phyloP scores from a whole-genome alignment of 1,140 invertebrate genomes.

The Penaeus vannamei region DNA sequence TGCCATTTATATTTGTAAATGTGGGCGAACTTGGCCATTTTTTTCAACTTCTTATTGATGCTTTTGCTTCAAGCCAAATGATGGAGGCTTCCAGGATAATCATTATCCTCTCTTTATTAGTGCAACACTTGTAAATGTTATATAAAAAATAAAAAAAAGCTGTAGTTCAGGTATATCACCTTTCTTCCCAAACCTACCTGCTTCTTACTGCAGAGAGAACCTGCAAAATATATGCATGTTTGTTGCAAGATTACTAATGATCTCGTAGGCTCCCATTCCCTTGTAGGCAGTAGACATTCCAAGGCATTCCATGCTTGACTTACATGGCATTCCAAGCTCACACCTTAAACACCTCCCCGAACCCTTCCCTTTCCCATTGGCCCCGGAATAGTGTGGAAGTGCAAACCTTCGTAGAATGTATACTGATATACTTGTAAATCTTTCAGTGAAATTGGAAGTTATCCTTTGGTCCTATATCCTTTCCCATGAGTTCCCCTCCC shows the following conservation, averaged over 20 bases:
- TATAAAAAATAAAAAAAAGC: slow-evolving; percentile 24
- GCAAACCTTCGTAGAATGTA: too few species aligned
- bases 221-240: slow-evolving; percentile 49
- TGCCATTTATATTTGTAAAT: slow-evolving; percentile 64
- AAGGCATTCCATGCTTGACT: slow-evolving; percentile 65
- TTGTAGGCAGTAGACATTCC: slow-evolving; percentile 63
- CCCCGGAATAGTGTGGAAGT: too few species aligned
- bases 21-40: slow-evolving; percentile 63
- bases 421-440: too few species aligned
- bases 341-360: slow-evolving; percentile 9
- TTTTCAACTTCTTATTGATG: slow-evolving; percentile 36
- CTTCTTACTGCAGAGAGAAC: slow-evolving; percentile 46
- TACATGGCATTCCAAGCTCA: slow-evolving; percentile 64
- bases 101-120: slow-evolving; percentile 39
- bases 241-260: slow-evolving; percentile 63
- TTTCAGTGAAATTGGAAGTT: too few species aligned
- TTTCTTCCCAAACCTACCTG: slow-evolving; percentile 43
- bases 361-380: too few species aligned
- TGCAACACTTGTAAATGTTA: slow-evolving; percentile 49
- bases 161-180: slow-evolving; percentile 25
- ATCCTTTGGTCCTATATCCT: too few species aligned
- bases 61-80: slow-evolving; percentile 50
- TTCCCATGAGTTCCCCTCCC: too few species aligned
- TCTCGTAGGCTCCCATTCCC: slow-evolving; percentile 64
- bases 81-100: slow-evolving; percentile 48